phyloP scores from a whole-genome alignment of 2,113 vertebrate species.

The Micromys minutus region DNA sequence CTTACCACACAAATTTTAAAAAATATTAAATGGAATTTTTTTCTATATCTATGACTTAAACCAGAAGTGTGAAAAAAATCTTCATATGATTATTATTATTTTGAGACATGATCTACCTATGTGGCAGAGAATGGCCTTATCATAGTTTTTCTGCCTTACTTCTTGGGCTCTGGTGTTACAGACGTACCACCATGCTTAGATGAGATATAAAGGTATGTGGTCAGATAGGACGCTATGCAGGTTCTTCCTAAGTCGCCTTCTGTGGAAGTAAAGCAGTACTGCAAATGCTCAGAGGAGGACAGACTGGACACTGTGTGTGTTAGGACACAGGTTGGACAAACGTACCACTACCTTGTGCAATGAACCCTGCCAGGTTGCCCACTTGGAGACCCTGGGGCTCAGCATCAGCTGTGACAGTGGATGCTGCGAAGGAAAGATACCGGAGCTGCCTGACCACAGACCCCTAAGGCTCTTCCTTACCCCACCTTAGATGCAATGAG shows the following conservation, averaged over 20 bases:
- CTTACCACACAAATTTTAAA: not conserved
- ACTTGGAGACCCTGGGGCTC: not conserved
- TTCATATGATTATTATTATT: not conserved
- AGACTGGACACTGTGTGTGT: not conserved
- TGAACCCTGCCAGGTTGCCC: not conserved
- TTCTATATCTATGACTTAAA: not conserved
- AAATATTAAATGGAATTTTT: not conserved
- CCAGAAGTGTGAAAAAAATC: not conserved
- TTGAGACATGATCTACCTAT: not conserved
- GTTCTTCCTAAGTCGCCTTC: not conserved
- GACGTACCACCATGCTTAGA: not conserved
- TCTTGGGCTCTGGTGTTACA: not conserved
- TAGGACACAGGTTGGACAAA: not conserved
- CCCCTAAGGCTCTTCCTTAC: not conserved
- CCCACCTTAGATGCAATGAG: slow-evolving; percentile 39
- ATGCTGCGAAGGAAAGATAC: slow-evolving; percentile 28
- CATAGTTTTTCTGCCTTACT: not conserved
- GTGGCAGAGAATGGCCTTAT: not conserved
- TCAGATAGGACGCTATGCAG: not conserved
- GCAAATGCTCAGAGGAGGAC: not conserved
- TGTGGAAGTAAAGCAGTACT: not conserved
- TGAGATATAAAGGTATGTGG: not conserved
- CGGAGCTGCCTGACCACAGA: not conserved
- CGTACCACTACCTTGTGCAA: not conserved
- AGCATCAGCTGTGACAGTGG: not conserved